Base-by-base conservation (phyloP, 2,888 invertebrate genomes). In the Carterocephalus palaemon region DNA sequence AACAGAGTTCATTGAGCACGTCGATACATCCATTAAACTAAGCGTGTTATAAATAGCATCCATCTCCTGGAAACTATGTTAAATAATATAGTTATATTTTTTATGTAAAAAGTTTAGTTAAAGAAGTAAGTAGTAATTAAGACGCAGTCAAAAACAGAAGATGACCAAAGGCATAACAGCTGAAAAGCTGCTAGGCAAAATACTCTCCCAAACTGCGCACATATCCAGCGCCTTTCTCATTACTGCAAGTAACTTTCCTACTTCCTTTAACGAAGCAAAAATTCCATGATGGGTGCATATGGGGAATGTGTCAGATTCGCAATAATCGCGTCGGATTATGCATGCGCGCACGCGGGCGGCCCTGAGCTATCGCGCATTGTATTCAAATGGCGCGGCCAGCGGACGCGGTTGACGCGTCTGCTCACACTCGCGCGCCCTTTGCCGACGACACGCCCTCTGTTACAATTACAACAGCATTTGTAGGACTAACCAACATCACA, bases 351-450 rank as follows among this genome's bases (percentile, higher is more conserved):
- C 70, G 69, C 75, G 64, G 73, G 77, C 78, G 79, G 76, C 75
- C 74, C 70, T 82, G 83, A 81, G 79, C 66, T 79, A 82, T 82
- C 75, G 80, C 70, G 75, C 67, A 86, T 86, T 86, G 85, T 86
- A 86, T 86, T 85, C 77, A 83, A 86, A 86, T 86, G 62, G 62
- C 53, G 56, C 45, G 42, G 22, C 29, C 46, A 34, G 33, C 46
- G 37, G 39, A 42, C 31, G 42, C 46, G 43, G 19, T 33, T 3
- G 33, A 2, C 26, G 26, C 42, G 33, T 42, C 29, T 39, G 39
- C 36, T 12, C 34, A 22, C 34, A 34, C 34, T 13, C 34, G 34
- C 34, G 34, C 34, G 22, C 8, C 34, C 22, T 31, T 32, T 41
- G 32, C 33, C 41, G 24, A 33, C 32, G 24, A 41, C 41, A 41